Conservation (phyloP, 1,140 invertebrate species). For the Cardiocondyla obscurior region DNA sequence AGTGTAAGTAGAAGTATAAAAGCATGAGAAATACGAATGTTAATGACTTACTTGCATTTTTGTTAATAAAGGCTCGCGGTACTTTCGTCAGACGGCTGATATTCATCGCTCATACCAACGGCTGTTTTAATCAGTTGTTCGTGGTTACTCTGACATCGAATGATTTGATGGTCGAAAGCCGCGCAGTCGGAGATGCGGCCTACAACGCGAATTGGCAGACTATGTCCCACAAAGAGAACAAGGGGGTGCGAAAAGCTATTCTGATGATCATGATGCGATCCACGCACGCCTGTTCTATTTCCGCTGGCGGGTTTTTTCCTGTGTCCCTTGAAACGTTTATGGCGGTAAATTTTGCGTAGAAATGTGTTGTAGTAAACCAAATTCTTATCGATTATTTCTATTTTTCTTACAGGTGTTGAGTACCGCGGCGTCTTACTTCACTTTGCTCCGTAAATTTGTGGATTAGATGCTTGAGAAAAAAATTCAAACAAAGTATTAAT, state of each 20-base stretch:
- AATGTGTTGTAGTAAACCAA: too few relatives aligned
- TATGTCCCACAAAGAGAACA: slow-evolving; percentile 10
- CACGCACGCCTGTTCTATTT: slow-evolving; percentile 36
- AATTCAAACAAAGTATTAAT: neutral
- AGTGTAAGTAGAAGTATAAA: neutral
- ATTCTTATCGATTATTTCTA: neutral
- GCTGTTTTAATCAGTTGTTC: slow-evolving; percentile 42
- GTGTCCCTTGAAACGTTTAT: slow-evolving; percentile 63
- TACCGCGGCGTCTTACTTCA: slow-evolving; percentile 60
- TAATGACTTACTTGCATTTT: neutral
- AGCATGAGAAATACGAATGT: neutral
- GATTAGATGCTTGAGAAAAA: neutral
- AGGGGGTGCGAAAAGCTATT: slow-evolving; percentile 20
- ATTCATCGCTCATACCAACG: slow-evolving; percentile 48
- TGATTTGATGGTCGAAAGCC: slow-evolving; percentile 58
- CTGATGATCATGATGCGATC: slow-evolving; percentile 50
- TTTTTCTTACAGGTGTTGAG: slow-evolving; percentile 52
- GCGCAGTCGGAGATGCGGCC: neutral
- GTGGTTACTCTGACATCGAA: slow-evolving; percentile 56
- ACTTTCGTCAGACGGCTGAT: neutral
- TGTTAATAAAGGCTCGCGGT: slow-evolving; percentile 33
- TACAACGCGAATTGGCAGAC: slow-evolving; percentile 50
- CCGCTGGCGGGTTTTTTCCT: slow-evolving; percentile 64
- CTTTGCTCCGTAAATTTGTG: slow-evolving; percentile 44
- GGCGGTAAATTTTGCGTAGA: slow-evolving; percentile 29